Conservation (phyloP, 2,797 vertebrate species). For the Okamejei kenojei region DNA sequence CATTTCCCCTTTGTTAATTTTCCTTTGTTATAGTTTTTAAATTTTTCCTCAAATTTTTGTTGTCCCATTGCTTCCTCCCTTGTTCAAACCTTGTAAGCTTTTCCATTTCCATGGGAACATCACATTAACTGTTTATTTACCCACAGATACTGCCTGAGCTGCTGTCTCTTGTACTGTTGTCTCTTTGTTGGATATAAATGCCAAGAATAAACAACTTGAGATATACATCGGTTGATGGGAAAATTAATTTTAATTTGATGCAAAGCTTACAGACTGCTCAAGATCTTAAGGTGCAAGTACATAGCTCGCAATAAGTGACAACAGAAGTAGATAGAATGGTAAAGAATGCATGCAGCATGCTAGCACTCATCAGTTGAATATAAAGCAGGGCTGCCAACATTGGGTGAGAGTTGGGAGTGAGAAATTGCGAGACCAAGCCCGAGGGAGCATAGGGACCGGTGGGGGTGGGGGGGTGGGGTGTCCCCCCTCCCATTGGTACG, state of each 20-base stretch:
- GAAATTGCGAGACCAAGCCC: too few species aligned
- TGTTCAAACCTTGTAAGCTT: neutral
- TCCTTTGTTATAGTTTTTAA: too few species aligned
- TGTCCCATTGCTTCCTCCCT: neutral
- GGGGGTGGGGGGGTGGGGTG: too few species aligned
- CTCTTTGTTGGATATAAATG: neutral
- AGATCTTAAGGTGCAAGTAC: too few species aligned
- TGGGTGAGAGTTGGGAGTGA: too few species aligned
- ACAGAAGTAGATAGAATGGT: too few species aligned
- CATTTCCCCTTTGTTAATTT: neutral
- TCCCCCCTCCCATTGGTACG: too few species aligned
- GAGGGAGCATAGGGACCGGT: too few species aligned
- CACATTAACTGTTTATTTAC: neutral
- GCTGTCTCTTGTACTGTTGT: neutral
- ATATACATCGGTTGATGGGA: neutral
- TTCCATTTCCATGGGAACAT: neutral
- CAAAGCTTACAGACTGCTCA: neutral
- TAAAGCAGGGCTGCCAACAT: too few species aligned
- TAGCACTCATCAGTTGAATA: too few species aligned
- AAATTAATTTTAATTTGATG: neutral
- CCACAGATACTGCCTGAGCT: neutral
- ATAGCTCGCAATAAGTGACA: too few species aligned
- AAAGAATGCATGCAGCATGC: too few species aligned
- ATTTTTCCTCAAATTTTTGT: neutral
- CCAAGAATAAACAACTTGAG: neutral